These are phyloP conservation scores for Oligia fasciuncula DNA, from an alignment of 2,888 invertebrate species.

Conservation along the genomic window DNA sequence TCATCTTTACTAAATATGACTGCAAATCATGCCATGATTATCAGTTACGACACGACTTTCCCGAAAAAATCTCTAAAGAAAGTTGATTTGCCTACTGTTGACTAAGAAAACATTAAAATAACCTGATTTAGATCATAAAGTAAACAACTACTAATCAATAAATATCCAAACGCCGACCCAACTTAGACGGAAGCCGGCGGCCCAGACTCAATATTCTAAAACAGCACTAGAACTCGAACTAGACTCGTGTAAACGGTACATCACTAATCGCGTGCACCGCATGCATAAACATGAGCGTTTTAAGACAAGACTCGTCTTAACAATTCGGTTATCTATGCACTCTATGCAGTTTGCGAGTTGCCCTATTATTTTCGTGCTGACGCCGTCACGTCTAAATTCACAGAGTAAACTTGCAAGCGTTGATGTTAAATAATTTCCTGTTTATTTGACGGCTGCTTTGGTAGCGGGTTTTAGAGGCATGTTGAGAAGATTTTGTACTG, in stretches of 20 bases:
- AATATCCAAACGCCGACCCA: not conserved
- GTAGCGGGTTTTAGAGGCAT: constrained; percentile 10
- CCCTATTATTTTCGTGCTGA: constrained; percentile 65
- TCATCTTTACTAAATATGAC: not conserved
- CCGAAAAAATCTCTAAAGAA: not conserved
- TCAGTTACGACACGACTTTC: not conserved
- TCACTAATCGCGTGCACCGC: constrained; percentile 57
- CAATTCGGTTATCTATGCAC: constrained; percentile 59
- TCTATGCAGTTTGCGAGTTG: constrained; percentile 61
- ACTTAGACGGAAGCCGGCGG: constrained; percentile 7
- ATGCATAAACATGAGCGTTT: constrained; percentile 62
- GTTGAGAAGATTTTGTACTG: constrained; percentile 19
- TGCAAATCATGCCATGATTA: not conserved
- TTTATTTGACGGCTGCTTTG: constrained; percentile 53
- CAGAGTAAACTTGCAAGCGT: constrained; percentile 53
- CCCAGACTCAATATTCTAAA: constrained; percentile 14
- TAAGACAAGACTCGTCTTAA: constrained; percentile 64
- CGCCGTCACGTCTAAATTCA: constrained; percentile 59
- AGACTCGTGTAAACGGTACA: constrained; percentile 54
- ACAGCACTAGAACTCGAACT: constrained; percentile 35
- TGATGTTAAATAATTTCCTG: constrained; percentile 66
- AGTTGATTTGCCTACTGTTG: not conserved
- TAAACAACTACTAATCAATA: not conserved
- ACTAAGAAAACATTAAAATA: not conserved
- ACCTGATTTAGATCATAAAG: not conserved